phyloP scores from a whole-genome alignment of 2,797 vertebrate species.

The Gymnoscopelus braueri region DNA sequence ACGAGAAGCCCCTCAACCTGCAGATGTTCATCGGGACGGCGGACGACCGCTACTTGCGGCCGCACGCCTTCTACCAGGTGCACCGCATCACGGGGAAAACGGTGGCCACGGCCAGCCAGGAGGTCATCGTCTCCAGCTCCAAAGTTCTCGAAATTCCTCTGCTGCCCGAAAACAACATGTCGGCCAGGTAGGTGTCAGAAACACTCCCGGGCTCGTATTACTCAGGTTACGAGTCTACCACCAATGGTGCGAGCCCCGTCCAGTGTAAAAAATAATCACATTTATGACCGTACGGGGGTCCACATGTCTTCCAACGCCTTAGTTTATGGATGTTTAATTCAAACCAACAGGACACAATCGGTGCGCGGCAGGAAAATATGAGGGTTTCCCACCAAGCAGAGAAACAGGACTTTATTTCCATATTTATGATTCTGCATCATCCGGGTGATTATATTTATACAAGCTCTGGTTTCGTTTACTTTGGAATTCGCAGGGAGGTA shows the following conservation, averaged over 20 bases:
- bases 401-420: slow-evolving; percentile 35
- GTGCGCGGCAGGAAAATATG: slow-evolving; percentile 49
- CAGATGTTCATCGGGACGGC: slow-evolving; percentile 99
- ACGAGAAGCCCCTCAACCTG: slow-evolving; percentile 94
- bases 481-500: slow-evolving; percentile 41
- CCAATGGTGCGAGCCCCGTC: slow-evolving; percentile 40
- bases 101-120: slow-evolving; percentile 97
- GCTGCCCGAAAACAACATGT: slow-evolving; percentile 97
- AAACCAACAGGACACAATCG: slow-evolving; percentile 47
- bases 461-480: slow-evolving; percentile 57
- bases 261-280: slow-evolving; percentile 36
- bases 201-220: slow-evolving; percentile 46
- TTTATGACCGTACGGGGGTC: slow-evolving; percentile 43
- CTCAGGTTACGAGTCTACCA: slow-evolving; percentile 56
- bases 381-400: slow-evolving; percentile 48
- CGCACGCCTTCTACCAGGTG: slow-evolving; percentile 98
- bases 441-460: slow-evolving; percentile 45
- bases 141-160: slow-evolving; percentile 98
- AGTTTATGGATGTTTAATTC: slow-evolving; percentile 61
- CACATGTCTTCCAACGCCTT: slow-evolving; percentile 52
- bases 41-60: slow-evolving; percentile 96
- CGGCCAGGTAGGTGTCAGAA: slow-evolving; percentile 88
- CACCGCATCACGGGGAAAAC: slow-evolving; percentile 99
- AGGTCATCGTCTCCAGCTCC: slow-evolving; percentile 93
- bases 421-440: slow-evolving; percentile 48